Evolutionary conservation across 1,140 invertebrate genomes (phyloP).

Genomic region (Latrodectus geometricus): DNA sequence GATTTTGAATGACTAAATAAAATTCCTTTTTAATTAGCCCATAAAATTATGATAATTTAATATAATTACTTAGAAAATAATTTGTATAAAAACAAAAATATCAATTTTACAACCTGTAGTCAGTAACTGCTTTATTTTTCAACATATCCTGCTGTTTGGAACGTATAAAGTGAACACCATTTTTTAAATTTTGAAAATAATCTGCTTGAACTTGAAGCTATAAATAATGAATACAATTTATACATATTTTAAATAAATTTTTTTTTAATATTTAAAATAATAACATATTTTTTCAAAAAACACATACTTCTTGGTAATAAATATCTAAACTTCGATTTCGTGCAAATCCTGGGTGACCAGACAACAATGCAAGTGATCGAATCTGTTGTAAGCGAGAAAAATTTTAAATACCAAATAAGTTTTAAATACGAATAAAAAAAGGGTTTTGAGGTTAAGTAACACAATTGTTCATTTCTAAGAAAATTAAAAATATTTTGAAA

Average conservation of each 20-base stretch:
- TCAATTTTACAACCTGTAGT: conserved; percentile 33
- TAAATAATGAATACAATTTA: not conserved
- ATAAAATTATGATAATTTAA: not conserved
- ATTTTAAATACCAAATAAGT: not conserved
- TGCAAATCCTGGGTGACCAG: conserved; percentile 72
- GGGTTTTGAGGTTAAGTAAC: no score
- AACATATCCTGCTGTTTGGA: conserved; percentile 47
- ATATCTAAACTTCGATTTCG: conserved; percentile 65
- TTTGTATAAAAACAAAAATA: not conserved
- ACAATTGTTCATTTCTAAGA: no score
- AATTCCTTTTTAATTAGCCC: no score
- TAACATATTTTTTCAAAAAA: not conserved
- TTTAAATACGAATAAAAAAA: no score
- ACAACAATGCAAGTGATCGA: conserved; percentile 70
- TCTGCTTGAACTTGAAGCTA: conserved; percentile 37
- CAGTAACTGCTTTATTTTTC: conserved; percentile 15
- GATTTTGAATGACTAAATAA: no score
- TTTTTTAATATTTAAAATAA: not conserved
- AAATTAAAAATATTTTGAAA: no score
- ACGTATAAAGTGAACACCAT: conserved; percentile 47
- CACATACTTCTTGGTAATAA: conserved; percentile 18
- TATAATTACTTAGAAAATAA: not conserved
- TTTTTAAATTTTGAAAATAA: conserved; percentile 41
- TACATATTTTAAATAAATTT: not conserved
- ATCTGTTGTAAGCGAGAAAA: conserved; percentile 68